Evolutionary conservation across 2,888 invertebrate species (phyloP).

Genomic region (Hermaeophaga mercurialis): DNA sequence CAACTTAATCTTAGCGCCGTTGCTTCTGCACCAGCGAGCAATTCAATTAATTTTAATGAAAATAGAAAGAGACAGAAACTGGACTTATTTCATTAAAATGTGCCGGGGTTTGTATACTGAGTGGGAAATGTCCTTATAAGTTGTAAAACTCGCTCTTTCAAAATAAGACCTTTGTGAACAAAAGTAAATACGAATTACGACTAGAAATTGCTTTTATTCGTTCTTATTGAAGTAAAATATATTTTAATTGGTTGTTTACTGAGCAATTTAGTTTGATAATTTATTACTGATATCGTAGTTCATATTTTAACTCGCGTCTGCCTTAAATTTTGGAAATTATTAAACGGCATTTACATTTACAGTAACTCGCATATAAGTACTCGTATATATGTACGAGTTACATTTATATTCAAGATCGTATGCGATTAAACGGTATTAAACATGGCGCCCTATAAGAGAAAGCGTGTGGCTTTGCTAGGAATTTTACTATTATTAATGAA

Average conservation of each 20-base stretch:
- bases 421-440: no score
- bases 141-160: constrained; percentile 17
- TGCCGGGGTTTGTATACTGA: constrained; percentile 24
- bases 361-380: no score
- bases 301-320: no score
- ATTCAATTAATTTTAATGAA: constrained; percentile 28
- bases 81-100: constrained; percentile 27
- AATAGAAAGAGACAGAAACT: constrained; percentile 19
- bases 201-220: constrained; percentile 19
- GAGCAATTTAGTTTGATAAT: neutral
- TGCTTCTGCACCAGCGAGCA: constrained; percentile 19
- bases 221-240: constrained; percentile 3
- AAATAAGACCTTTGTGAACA: constrained; percentile 16
- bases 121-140: constrained; percentile 21
- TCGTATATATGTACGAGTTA: no score
- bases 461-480: no score
- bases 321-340: no score
- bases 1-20: constrained; percentile 22
- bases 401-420: no score
- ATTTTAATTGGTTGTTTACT: constrained; percentile 2
- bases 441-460: no score
- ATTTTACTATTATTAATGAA: no score
- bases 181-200: constrained; percentile 26
- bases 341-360: no score
- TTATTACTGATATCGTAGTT: neutral